These are phyloP conservation scores for Tenthredo amoena DNA, from an alignment of 2,888 invertebrate genomes.

Conservation along the genomic window DNA sequence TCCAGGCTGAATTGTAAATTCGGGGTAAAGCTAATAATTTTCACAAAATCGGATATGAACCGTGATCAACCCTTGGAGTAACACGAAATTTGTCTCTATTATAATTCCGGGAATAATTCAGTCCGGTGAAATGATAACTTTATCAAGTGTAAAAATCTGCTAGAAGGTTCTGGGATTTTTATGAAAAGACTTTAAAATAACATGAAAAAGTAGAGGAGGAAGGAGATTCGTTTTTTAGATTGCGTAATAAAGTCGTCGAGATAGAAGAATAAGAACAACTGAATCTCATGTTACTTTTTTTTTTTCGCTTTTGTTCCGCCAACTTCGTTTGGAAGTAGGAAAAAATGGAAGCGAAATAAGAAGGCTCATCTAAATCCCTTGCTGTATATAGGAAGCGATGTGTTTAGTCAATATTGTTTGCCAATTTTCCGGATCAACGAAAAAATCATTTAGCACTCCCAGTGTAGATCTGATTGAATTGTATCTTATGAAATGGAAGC, in stretches of 20 bases:
- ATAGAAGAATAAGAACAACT: neutral
- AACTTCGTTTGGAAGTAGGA: neutral
- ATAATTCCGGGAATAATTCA: neutral
- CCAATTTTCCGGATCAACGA: conserved; percentile 29
- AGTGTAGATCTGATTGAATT: neutral
- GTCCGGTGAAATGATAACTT: neutral
- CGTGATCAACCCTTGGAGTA: neutral
- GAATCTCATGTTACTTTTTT: neutral
- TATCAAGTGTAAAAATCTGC: neutral
- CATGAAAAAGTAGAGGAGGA: neutral
- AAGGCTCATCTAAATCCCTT: neutral
- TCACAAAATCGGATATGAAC: neutral
- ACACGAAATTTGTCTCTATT: neutral
- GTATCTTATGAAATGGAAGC: neutral
- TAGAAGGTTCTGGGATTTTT: neutral
- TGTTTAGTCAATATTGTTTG: conserved; percentile 14
- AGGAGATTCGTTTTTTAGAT: neutral
- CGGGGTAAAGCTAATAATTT: conserved; percentile 15
- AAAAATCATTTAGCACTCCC: neutral
- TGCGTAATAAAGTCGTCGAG: neutral
- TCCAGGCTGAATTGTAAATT: neutral
- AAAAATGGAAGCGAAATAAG: neutral
- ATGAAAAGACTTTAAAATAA: neutral
- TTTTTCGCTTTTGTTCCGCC: neutral
- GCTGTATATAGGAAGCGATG: neutral